Evolutionary conservation across 2,797 vertebrate species (phyloP), one percentile per base, ranked within the genome.

Genomic region (Microctenopoma stevenorrisi): DNA sequence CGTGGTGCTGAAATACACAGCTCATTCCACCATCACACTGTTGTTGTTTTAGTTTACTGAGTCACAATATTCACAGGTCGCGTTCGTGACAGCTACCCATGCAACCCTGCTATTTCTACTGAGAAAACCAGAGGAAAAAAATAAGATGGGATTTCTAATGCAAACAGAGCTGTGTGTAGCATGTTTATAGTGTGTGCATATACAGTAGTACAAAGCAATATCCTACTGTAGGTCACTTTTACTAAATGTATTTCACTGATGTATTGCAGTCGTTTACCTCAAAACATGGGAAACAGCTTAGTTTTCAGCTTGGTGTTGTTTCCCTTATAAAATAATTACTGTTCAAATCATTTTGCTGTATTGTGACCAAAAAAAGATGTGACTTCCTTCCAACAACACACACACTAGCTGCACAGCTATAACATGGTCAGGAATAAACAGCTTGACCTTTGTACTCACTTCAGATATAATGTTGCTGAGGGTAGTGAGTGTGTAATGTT

Each of bases 1-100:
- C 54, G 5, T 48, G 55, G 68, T 64, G 47, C 72, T 81, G 56
- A 81, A 84, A 74, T 28, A 14, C 42, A 46, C 42, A 50, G 47
- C 48, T 81, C 50, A 56, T 43, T 33, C 56, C 42, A 64, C 26
- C 7, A 13, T 6, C 11, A 55, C n/a, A 53, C 42, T 13, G 54
- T 30, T 28, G 51, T 8, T n/a, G 40, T 13, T 43, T 18, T 28
- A 43, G 37, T 64, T 14, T n/a, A 26, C 60, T 47, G 4, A 42
- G 12, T 54, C 42, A 25, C 7, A 35, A 0, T 46, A 56, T 74
- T 53, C 33, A 50, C n/a, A 43, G 18, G 26, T 46, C 14, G 57
- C 14, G 28, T 30, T 64, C 33, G 26, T 35, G 3, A 42, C 50
- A 25, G 16, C 38, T 18, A 9, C n/a, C 15, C 1, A 11, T 3